Evolutionary conservation across 1,140 invertebrate species (phyloP), one percentile per base, ranked within the genome.

Genomic region (Ceratina japonica): DNA sequence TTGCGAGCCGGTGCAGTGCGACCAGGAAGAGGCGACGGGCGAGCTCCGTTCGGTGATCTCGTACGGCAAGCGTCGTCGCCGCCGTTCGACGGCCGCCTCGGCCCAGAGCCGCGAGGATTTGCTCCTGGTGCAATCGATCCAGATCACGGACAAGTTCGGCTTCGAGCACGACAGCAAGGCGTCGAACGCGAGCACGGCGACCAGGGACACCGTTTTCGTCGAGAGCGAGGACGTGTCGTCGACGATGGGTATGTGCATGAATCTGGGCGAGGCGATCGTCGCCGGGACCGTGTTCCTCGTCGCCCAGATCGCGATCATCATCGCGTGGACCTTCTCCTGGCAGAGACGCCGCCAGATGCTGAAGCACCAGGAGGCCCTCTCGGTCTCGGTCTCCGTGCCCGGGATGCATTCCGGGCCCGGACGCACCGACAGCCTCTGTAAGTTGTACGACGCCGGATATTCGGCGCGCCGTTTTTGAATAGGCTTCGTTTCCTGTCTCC

Each of bases 131-230:
- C 96, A 98, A 89, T 96, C 96, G 31, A 98, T 98, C 87, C 96
- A 97, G 90, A 98, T 98, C 87, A 97, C 96, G 22, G 97, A 98
- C 92, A 97, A 97, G 88, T 98, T 98, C 90, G 96, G 96, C 15
- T 97, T 97, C 92, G 95, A 97, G 72, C 91, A 91, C 16, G 91
- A 93, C 65, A 89, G 83, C 54, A 93, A 93, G 81, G 83, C 84
- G 18, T 76, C 82, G 49, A 91, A 86, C 74, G 86, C 84, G 5
- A 90, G n/a, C n/a, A n/a, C n/a, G n/a, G n/a, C 92, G 20, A 89
- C 87, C 51, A 88, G 89, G 74, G 92, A 93, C 84, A 92, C 92
- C 59, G 86, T 93, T 7, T 94, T 91, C 88, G 88, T 93, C 54
- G 94, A 95, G 63, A 94, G 93, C 87, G 93, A 94, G 44, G 93